Percentiles rank a stretch among this genome's conserved stretches.
phyloP scores from a whole-genome alignment of 2,888 invertebrate species.

The Macaria notata region DNA sequence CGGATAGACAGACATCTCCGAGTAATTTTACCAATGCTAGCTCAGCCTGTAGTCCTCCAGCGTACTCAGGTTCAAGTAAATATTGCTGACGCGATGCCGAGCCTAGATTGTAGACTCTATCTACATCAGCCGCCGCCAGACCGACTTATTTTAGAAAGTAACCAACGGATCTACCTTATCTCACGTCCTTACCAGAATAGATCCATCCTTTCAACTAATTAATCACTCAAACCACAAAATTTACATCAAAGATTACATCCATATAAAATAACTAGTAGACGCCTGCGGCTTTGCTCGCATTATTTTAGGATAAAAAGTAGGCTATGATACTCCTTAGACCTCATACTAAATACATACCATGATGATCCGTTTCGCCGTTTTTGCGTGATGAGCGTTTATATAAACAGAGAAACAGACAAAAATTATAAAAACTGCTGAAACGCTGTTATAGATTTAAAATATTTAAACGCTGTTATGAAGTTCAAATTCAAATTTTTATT shows the following conservation, averaged over 20 bases:
- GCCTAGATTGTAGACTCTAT: slow-evolving; percentile 45
- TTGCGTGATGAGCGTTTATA: no score
- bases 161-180: slow-evolving; percentile 30
- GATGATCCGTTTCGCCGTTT: no score
- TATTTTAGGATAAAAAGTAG: no score
- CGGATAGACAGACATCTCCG: no score
- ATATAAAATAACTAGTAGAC: not conserved
- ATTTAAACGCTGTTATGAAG: no score
- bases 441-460: slow-evolving; percentile 31
- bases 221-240: slow-evolving; percentile 18
- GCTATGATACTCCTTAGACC: no score
- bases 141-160: slow-evolving; percentile 47
- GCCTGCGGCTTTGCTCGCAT: no score
- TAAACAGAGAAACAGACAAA: no score
- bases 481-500: no score
- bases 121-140: slow-evolving; percentile 39
- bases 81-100: slow-evolving; percentile 48
- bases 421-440: no score
- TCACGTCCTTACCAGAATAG: slow-evolving; percentile 26
- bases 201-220: slow-evolving; percentile 28
- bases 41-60: slow-evolving; percentile 17
- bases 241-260: not conserved
- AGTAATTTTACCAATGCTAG: no score
- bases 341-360: no score
- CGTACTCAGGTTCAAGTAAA: slow-evolving; percentile 42